Base-by-base conservation (phyloP, 2,888 invertebrate species). In the Agriopis leucophaearia region DNA sequence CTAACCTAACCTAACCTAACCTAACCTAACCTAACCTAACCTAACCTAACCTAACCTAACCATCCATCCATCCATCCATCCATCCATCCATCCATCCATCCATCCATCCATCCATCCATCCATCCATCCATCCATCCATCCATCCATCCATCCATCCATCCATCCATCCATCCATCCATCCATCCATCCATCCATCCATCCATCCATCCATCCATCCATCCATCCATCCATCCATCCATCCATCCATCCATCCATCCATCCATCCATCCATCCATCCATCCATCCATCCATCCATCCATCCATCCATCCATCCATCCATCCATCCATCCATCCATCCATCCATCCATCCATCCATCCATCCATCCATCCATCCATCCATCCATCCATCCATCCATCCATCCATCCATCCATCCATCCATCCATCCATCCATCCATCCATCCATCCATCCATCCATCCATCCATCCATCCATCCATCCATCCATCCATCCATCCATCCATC, bases 61-160 rank as follows among this genome's bases (percentile, higher is more conserved):
- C 42, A 42, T 42, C 42, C 42, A 42, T 42, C 42, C 42, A 42
- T 42, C 42, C 42, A 42, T 42, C 42, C 42, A 42, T 42, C 42
- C 42, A 42, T 42, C 42, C 42, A 42, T 42, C 42, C 42, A 42
- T 42, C 42, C 42, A 42, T 42, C 42, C 42, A 42, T 42, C 42
- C 42, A 42, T 42, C 42, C 42, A 42, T 42, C 42, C 42, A 42
- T 42, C 42, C 42, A 42, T 42, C 42, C 42, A 42, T 42, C 42
- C 42, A 42, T 42, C 42, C 42, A 42, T 42, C 42, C 42, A 42
- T 42, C 42, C 42, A 42, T 42, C 42, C 42, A 42, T 42, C 42
- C 42, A 42, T 42, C 42, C 42, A 42, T 42, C 42, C 42, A 42
- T 42, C 42, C 42, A 42, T 42, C 42, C 42, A 42, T 42, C 42